phyloP scores from a whole-genome alignment of 2,113 vertebrate species.

The Clarias macrocephalus region DNA sequence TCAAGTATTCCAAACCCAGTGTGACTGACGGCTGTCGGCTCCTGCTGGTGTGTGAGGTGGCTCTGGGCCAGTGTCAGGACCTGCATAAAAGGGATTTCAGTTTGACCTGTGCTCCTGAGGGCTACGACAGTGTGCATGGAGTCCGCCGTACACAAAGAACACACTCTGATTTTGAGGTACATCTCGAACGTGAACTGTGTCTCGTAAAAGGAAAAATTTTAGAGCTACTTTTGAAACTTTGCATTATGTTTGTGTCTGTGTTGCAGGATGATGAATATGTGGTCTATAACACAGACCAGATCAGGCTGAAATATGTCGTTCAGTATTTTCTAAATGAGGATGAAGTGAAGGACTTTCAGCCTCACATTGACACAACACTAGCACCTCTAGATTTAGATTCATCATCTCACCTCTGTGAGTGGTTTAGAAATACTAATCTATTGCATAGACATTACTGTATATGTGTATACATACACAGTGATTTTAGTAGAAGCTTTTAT shows the following conservation, averaged over 20 bases:
- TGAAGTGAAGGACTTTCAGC: conserved; percentile 69
- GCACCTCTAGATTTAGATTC: not conserved
- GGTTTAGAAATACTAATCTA: not conserved
- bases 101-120: conserved; percentile 72
- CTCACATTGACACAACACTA: conserved; percentile 37
- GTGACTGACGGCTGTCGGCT: conserved; percentile 73
- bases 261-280: conserved; percentile 85
- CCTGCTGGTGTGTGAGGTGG: conserved; percentile 80
- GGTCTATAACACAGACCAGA: conserved; percentile 81
- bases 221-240: conserved; percentile 40
- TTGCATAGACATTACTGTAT: not conserved
- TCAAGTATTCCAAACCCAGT: conserved; percentile 78
- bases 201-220: conserved; percentile 53
- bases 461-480: not conserved
- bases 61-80: conserved; percentile 74
- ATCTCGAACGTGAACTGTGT: not conserved
- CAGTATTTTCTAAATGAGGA: conserved; percentile 75
- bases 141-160: conserved; percentile 50
- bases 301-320: conserved; percentile 83
- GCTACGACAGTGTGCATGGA: conserved; percentile 79
- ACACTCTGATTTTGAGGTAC: conserved; percentile 80
- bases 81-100: conserved; percentile 63
- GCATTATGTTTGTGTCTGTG: not conserved
- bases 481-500: not conserved
- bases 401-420: conserved; percentile 45